Conservation (phyloP, 2,888 invertebrate genomes). For the Micropterix aruncella region DNA sequence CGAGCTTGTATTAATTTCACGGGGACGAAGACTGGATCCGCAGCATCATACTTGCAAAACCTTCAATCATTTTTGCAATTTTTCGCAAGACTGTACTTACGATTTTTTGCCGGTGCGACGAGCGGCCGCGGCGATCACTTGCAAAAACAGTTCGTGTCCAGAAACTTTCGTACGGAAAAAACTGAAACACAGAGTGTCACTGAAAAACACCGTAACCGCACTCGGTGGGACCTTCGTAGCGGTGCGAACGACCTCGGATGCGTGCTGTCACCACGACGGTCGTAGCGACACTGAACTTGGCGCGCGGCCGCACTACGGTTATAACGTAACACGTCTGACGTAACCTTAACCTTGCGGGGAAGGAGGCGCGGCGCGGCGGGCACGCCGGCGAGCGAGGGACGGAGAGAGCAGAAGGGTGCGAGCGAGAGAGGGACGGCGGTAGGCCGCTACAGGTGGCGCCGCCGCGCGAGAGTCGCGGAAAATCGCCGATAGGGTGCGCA, state of each 20-base stretch:
- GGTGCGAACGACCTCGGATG: slow-evolving; percentile 24
- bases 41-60: too few species aligned
- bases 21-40: too few species aligned
- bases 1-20: too few species aligned
- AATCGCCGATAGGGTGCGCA: slow-evolving; percentile 17
- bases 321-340: slow-evolving; percentile 44
- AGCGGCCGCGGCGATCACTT: too few species aligned
- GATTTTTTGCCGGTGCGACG: too few species aligned
- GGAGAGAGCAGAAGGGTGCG: slow-evolving; percentile 34
- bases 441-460: slow-evolving; percentile 10
- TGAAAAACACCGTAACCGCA: slow-evolving; percentile 13
- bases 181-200: slow-evolving; percentile 1
- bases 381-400: slow-evolving; percentile 35
- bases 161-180: too few species aligned
- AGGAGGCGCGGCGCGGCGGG: slow-evolving; percentile 38
- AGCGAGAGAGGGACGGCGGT: slow-evolving; percentile 35
- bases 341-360: slow-evolving; percentile 45
- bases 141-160: too few species aligned
- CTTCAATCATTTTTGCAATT: too few species aligned
- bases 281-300: slow-evolving; percentile 42
- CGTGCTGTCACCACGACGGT: slow-evolving; percentile 38
- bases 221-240: slow-evolving; percentile 28
- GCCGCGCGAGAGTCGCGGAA: slow-evolving; percentile 14
- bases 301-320: slow-evolving; percentile 39
- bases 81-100: too few species aligned